Conservation (phyloP, 2,888 invertebrate genomes). For the Phyllotreta cruciferae region DNA sequence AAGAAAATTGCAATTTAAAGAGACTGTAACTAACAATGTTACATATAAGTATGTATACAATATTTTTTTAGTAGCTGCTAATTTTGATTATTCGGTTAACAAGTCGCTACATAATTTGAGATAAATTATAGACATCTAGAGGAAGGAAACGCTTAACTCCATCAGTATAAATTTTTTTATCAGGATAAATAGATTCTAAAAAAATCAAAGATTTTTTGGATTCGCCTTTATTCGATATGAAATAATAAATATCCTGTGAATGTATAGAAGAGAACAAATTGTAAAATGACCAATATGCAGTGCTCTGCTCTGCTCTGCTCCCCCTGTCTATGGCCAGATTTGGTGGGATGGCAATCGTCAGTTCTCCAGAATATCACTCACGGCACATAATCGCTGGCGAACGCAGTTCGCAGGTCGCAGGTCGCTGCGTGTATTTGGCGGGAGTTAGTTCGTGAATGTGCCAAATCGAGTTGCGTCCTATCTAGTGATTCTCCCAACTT, state of each 20-base stretch:
- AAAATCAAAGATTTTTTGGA: too few relatives aligned
- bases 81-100: too few relatives aligned
- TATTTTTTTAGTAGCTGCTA: too few relatives aligned
- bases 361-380: slow-evolving; percentile 20
- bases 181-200: too few relatives aligned
- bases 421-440: slow-evolving; percentile 20
- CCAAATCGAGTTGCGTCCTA: slow-evolving; percentile 20
- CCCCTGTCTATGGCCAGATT: slow-evolving; percentile 41
- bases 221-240: too few relatives aligned
- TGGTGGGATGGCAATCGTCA: slow-evolving; percentile 43
- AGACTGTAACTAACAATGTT: too few relatives aligned
- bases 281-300: slow-evolving; percentile 12
- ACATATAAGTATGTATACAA: too few relatives aligned
- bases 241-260: slow-evolving; percentile 14
- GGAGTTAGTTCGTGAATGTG: slow-evolving; percentile 25
- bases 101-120: too few relatives aligned
- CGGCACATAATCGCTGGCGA: slow-evolving; percentile 11
- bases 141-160: too few relatives aligned
- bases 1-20: too few relatives aligned
- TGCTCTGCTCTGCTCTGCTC: neutral
- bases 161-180: too few relatives aligned
- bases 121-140: too few relatives aligned
- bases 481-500: slow-evolving; percentile 23
- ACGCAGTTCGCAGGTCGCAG: slow-evolving; percentile 26
- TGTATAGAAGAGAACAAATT: slow-evolving; percentile 13